Base-by-base conservation (phyloP, 2,888 invertebrate genomes). In the Papilio gigon region DNA sequence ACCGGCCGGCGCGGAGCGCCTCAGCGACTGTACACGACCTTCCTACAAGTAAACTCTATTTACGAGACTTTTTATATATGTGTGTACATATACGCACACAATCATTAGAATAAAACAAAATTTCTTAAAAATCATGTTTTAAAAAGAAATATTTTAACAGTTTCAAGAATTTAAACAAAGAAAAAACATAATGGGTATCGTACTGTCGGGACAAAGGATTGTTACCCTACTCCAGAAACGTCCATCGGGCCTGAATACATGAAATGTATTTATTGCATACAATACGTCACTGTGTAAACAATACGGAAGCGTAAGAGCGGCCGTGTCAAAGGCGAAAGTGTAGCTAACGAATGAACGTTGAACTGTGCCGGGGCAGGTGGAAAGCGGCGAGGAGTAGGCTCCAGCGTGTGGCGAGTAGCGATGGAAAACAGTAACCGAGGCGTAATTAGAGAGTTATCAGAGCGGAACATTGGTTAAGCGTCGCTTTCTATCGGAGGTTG, bases 401-500 rank as follows among this genome's bases (percentile, higher is more conserved):
- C 89, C 89, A 86, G 81, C 81, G 85, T 82, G 80, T 79, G 80
- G 78, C 82, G 80, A 88, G 88, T 88, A 88, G 86, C 88, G 86
- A 90, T 87, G 89, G 89, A 88, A 89, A 90, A 90, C 85, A 81
- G 84, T 79, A 72, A 77, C 83, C 78, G 84, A 85, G 77, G 82
- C 84, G 88, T 88, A 91, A 90, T 92, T 90, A 90, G 86, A 89
- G 86, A 88, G 87, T 90, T 90, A 91, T 92, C 87, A 91, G 92
- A 91, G 90, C 90, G 84, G 84, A 89, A 90, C 91, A 91, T 91
- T 90, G 90, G 92, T 88, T 89, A 90, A 92, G 89, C 87, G 87
- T 84, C 88, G 89, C 90, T 92, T 91, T 91, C 91, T 90, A 92
- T 90, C 92, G 90, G 88, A 89, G 90, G 84, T 89, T 90, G 90